Conservation (phyloP, 2,797 vertebrate species). For the Scleropages formosus region DNA sequence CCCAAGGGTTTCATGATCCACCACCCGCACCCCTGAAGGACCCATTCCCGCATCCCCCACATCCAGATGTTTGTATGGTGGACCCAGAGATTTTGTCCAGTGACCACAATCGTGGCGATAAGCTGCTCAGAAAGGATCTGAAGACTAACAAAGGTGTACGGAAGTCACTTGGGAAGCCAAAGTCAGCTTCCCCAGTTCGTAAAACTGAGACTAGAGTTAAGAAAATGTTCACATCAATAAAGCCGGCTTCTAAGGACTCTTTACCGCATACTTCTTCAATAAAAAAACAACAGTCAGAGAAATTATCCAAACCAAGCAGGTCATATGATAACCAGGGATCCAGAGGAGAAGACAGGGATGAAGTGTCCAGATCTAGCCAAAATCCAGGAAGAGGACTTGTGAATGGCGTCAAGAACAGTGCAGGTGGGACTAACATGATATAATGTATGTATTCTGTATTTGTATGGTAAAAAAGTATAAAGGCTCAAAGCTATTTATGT, state of each 20-base stretch:
- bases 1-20: constrained; percentile 77
- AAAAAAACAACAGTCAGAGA: constrained; percentile 78
- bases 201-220: constrained; percentile 80
- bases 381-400: constrained; percentile 77
- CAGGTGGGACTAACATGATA: constrained; percentile 61
- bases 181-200: constrained; percentile 83
- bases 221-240: constrained; percentile 81
- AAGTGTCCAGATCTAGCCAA: constrained; percentile 55
- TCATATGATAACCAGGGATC: constrained; percentile 69
- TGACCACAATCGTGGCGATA: constrained; percentile 77
- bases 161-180: constrained; percentile 77
- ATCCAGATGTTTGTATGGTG: constrained; percentile 96
- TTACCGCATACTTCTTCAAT: constrained; percentile 73
- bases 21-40: constrained; percentile 82
- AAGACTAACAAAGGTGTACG: constrained; percentile 83
- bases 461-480: not conserved
- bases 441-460: not conserved
- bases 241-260: constrained; percentile 74
- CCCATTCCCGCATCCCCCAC: constrained; percentile 83
- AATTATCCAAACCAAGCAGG: constrained; percentile 70
- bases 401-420: constrained; percentile 81
- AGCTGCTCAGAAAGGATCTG: constrained; percentile 80
- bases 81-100: constrained; percentile 86
- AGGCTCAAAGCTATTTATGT: not conserved
- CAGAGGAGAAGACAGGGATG: constrained; percentile 73